Conservation (phyloP, 2,888 invertebrate genomes). For the Cheilosia variabilis region DNA sequence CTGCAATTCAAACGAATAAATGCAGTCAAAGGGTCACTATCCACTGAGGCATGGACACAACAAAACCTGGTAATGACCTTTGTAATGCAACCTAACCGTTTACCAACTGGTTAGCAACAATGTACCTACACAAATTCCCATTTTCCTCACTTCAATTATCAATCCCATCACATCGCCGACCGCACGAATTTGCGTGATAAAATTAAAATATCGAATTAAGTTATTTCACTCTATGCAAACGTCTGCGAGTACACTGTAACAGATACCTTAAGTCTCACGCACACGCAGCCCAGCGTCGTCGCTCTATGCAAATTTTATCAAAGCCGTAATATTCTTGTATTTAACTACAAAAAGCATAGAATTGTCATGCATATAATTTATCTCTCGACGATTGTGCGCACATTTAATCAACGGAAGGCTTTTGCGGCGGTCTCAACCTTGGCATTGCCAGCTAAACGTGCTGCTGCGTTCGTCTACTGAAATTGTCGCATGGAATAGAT, state of each 20-base stretch:
- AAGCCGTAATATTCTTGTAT: slow-evolving; percentile 70
- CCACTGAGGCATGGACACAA: too few relatives aligned
- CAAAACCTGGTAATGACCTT: not conserved
- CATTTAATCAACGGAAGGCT: slow-evolving; percentile 57
- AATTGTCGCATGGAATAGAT: slow-evolving; percentile 50
- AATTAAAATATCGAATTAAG: slow-evolving; percentile 62
- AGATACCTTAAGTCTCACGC: not conserved
- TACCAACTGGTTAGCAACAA: slow-evolving; percentile 6
- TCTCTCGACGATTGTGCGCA: slow-evolving; percentile 55
- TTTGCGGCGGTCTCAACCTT: slow-evolving; percentile 8
- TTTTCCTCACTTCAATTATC: slow-evolving; percentile 30
- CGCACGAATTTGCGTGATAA: slow-evolving; percentile 61
- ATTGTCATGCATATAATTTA: slow-evolving; percentile 72
- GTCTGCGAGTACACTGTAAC: not conserved
- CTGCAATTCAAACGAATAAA: too few relatives aligned
- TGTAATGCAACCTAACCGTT: not conserved
- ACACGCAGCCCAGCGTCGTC: not conserved
- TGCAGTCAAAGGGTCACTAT: too few relatives aligned
- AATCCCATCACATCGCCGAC: slow-evolving; percentile 56
- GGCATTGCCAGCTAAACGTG: not conserved
- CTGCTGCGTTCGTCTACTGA: slow-evolving; percentile 31
- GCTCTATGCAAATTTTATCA: slow-evolving; percentile 57
- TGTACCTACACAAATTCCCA: not conserved
- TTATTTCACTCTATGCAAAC: slow-evolving; percentile 29
- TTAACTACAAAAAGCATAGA: slow-evolving; percentile 66